Evolutionary conservation across 2,888 invertebrate genomes (phyloP).

Genomic region (Sussaba pulchella): DNA sequence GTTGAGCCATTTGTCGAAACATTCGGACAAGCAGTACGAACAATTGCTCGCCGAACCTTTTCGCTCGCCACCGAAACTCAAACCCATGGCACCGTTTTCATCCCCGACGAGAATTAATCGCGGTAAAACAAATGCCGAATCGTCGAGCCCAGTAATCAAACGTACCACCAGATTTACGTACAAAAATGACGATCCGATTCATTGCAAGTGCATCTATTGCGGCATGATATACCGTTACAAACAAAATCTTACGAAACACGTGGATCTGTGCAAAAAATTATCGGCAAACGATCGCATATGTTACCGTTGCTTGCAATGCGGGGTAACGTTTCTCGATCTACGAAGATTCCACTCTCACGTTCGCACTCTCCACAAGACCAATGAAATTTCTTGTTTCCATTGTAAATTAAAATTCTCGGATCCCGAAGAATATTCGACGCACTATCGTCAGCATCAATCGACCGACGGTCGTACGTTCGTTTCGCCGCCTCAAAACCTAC

Average conservation of each 20-base stretch:
- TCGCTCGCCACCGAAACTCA: conserved; percentile 72
- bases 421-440: conserved; percentile 85
- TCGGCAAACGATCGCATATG: conserved; percentile 74
- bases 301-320: conserved; percentile 79
- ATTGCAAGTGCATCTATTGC: conserved; percentile 79
- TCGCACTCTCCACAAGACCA: conserved; percentile 75
- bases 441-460: conserved; percentile 76
- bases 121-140: background rate
- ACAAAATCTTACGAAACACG: conserved; percentile 80
- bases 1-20: conserved; percentile 78
- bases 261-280: conserved; percentile 75
- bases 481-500: too few relatives aligned
- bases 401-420: conserved; percentile 85
- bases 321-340: conserved; percentile 80
- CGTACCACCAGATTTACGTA: conserved; percentile 74
- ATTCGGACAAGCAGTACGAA: conserved; percentile 78
- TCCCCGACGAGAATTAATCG: conserved; percentile 21
- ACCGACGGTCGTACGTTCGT: background rate
- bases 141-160: background rate
- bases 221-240: conserved; percentile 83
- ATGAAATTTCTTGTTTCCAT: conserved; percentile 84
- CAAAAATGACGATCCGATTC: conserved; percentile 79
- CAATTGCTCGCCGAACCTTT: conserved; percentile 70
- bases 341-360: conserved; percentile 80
- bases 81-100: conserved; percentile 65